Base-by-base conservation (phyloP, 2,797 vertebrate species). In the Pteropus rufus region DNA sequence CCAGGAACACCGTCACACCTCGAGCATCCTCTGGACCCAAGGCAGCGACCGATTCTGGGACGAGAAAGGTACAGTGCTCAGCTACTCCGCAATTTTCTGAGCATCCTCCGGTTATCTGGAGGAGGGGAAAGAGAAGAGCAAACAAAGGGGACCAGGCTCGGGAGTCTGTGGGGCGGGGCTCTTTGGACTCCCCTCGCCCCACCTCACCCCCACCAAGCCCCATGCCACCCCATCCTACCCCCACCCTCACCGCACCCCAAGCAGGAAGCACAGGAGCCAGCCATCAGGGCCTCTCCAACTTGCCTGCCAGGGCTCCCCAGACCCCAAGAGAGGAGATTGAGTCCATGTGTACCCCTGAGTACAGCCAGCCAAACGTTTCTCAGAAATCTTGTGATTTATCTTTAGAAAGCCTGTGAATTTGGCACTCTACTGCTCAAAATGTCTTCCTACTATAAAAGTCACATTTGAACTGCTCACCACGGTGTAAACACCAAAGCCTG, bases 41-140 rank as follows among this genome's bases (percentile, higher is more conserved):
- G 52, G 10, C 70, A 11, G 31, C 21, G 3, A 54, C 49, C 15
- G 15, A 58, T 24, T 34, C 62, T 34, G n/a, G 34, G 58, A 73
- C 60, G 4, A 79, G 62, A 93, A 96, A 98, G 97, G 97, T 98
- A 98, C 24, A 0, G 72, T 77, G 69, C 10, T 26, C 0, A 0
- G 18, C 56, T 29, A 4, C 52, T 26, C 44, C 2, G 44, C 21
- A 15, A 14, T 70, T 49, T 49, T 76, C 12, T 34, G 9, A 64
- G 56, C 52, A 12, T 62, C 15, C 62, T 85, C 87, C 11, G 11
- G 36, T n/a, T 11, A 26, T 1, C 1, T 56, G 34, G 54, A 58
- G n/a, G 9, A 10, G 29, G 54, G 26, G 77, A 31, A 7, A 39
- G 16, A 56, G 10, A n/a, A 23, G 8, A 70, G 24, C 11, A 5